Evolutionary conservation across 2,888 invertebrate species (phyloP).

Genomic region (Tyria jacobaeae): DNA sequence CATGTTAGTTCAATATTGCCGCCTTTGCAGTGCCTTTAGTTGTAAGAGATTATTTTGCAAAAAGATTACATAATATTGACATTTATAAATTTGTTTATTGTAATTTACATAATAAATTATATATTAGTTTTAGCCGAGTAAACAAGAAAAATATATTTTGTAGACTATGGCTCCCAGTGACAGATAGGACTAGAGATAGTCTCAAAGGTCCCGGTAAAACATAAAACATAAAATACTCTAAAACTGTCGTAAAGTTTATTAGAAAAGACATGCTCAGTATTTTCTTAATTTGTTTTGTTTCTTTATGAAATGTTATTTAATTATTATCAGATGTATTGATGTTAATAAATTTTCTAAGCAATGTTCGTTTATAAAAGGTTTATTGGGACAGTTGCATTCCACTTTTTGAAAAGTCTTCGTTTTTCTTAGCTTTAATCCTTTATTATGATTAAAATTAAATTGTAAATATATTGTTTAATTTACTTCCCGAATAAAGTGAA

Average conservation of each 20-base stretch:
- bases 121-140: too few relatives aligned
- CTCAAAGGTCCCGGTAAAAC: too few relatives aligned
- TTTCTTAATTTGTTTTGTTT: not conserved
- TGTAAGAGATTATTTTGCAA: slow-evolving; percentile 17
- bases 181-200: too few relatives aligned
- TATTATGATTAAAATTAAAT: slow-evolving; percentile 35
- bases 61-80: not conserved
- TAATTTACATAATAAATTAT: too few relatives aligned
- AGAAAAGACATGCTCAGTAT: not conserved
- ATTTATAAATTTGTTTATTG: slow-evolving; percentile 16
- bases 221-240: not conserved
- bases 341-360: not conserved
- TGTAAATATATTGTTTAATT: slow-evolving; percentile 21
- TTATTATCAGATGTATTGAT: not conserved
- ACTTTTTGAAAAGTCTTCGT: slow-evolving; percentile 35
- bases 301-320: not conserved
- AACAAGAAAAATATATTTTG: too few relatives aligned
- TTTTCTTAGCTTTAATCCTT: slow-evolving; percentile 44
- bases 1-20: slow-evolving; percentile 19
- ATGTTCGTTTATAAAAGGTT: slow-evolving; percentile 19
- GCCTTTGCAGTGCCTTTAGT: slow-evolving; percentile 44
- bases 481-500: not conserved
- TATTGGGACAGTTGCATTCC: slow-evolving; percentile 49
- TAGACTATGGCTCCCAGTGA: too few relatives aligned
- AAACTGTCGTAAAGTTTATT: not conserved